Percentiles rank a stretch among this genome's conserved stretches.
phyloP scores from a whole-genome alignment of 2,797 vertebrate genomes.

The Enteromius unitaeniatus region DNA sequence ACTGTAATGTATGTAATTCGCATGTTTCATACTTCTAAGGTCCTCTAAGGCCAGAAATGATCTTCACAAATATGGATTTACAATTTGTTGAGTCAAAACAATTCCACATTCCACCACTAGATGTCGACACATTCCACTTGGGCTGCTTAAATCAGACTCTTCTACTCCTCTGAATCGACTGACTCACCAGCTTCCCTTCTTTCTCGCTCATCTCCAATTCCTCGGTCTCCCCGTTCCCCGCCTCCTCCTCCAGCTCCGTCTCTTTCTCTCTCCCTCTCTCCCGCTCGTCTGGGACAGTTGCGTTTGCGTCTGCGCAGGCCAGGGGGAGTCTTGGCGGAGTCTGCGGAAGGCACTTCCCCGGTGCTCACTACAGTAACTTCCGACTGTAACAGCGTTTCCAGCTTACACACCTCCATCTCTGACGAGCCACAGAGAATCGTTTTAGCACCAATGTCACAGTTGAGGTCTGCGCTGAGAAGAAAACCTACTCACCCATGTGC shows the following conservation, averaged over 20 bases:
- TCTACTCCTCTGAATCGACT: neutral
- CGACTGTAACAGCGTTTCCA: slow-evolving; percentile 83
- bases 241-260: slow-evolving; percentile 64
- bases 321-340: slow-evolving; percentile 74
- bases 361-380: slow-evolving; percentile 82
- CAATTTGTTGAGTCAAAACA: neutral
- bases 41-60: neutral
- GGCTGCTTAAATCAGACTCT: neutral
- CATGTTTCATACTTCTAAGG: neutral
- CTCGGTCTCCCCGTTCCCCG: slow-evolving; percentile 67
- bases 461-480: neutral
- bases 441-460: neutral
- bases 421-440: slow-evolving; percentile 5
- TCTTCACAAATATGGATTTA: neutral
- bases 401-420: slow-evolving; percentile 85
- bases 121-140: slow-evolving; percentile 6
- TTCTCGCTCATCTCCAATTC: slow-evolving; percentile 66
- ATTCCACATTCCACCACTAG: slow-evolving; percentile 33
- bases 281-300: slow-evolving; percentile 79
- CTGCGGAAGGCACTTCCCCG: slow-evolving; percentile 76
- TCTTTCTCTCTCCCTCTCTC: slow-evolving; percentile 74
- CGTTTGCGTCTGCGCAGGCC: slow-evolving; percentile 85
- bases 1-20: neutral
- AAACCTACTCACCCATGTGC: slow-evolving; percentile 82
- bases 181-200: slow-evolving; percentile 72